Percentiles rank a stretch among this genome's conserved stretches.
phyloP scores from a whole-genome alignment of 2,797 vertebrate genomes.

The Sparus aurata region DNA sequence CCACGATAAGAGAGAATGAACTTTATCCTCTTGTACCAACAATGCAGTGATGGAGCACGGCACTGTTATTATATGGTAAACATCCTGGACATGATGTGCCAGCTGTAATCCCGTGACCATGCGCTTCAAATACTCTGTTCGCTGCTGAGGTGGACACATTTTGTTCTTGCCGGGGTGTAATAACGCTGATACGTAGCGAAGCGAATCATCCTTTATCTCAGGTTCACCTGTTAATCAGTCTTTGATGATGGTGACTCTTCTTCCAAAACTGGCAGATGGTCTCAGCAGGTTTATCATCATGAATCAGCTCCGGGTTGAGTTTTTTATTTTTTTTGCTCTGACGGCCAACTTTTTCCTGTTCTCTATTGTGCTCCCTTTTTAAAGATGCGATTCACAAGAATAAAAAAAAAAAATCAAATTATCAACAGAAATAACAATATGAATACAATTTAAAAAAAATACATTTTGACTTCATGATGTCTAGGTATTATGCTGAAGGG shows the following conservation, averaged over 20 bases:
- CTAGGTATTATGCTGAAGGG: no score
- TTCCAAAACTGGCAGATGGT: neutral
- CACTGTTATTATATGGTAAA: constrained; percentile 55
- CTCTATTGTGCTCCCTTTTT: neutral
- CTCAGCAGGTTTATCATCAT: neutral
- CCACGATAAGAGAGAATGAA: constrained; percentile 67
- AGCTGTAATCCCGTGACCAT: constrained; percentile 42
- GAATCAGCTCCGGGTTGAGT: neutral
- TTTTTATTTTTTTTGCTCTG: neutral
- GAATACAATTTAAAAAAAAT: no score
- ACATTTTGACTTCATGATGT: no score
- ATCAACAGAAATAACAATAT: no score
- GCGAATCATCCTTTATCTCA: neutral
- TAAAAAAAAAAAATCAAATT: no score
- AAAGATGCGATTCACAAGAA: no score
- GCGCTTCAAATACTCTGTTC: constrained; percentile 26
- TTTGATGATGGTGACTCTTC: constrained; percentile 3
- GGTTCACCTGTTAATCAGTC: constrained; percentile 18
- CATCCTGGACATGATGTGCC: constrained; percentile 44
- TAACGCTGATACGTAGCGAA: neutral
- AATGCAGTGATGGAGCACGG: constrained; percentile 41
- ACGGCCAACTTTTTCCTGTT: neutral
- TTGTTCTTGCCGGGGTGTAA: constrained; percentile 11
- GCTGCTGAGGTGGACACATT: constrained; percentile 23
- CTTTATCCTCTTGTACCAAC: constrained; percentile 67